A percentile compares a stretch with the other conserved stretches of the same genome.
Evolutionary conservation across 2,888 invertebrate species (phyloP).

Genomic region (Brenthis ino): DNA sequence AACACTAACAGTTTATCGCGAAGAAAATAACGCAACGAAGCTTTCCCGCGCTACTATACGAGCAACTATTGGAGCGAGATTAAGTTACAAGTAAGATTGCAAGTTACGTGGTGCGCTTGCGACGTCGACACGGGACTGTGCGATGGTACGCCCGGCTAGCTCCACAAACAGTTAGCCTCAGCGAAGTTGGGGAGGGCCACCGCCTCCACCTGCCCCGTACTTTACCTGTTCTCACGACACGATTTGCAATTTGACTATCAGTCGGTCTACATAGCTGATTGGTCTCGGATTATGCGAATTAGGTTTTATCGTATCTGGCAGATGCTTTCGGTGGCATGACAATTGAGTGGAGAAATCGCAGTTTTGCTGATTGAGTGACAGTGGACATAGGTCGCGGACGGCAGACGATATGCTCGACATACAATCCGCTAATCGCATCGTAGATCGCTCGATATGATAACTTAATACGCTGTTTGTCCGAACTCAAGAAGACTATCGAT

Average conservation of each 20-base stretch:
- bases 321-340: slow-evolving; percentile 67
- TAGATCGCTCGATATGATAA: slow-evolving; percentile 66
- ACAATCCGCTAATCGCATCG: slow-evolving; percentile 57
- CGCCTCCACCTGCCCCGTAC: slow-evolving; percentile 72
- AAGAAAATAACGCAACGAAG: slow-evolving; percentile 30
- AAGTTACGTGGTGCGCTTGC: slow-evolving; percentile 65
- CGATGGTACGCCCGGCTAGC: slow-evolving; percentile 61
- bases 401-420: slow-evolving; percentile 62
- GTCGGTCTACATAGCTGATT: slow-evolving; percentile 79
- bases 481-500: slow-evolving; percentile 62
- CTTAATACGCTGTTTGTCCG: slow-evolving; percentile 68
- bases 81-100: slow-evolving; percentile 20
- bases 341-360: slow-evolving; percentile 69
- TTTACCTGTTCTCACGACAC: slow-evolving; percentile 79
- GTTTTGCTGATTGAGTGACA: slow-evolving; percentile 64
- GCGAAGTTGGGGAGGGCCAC: slow-evolving; percentile 61
- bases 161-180: slow-evolving; percentile 74
- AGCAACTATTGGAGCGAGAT: slow-evolving; percentile 31
- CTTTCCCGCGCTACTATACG: slow-evolving; percentile 43
- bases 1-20: slow-evolving; percentile 34
- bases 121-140: slow-evolving; percentile 70
- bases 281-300: slow-evolving; percentile 75
- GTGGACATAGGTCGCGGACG: slow-evolving; percentile 63
- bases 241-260: slow-evolving; percentile 70
- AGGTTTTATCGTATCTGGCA: slow-evolving; percentile 59